These are phyloP conservation scores for Anabas testudineus DNA, from an alignment of 2,797 vertebrate genomes.

Conservation along the genomic window DNA sequence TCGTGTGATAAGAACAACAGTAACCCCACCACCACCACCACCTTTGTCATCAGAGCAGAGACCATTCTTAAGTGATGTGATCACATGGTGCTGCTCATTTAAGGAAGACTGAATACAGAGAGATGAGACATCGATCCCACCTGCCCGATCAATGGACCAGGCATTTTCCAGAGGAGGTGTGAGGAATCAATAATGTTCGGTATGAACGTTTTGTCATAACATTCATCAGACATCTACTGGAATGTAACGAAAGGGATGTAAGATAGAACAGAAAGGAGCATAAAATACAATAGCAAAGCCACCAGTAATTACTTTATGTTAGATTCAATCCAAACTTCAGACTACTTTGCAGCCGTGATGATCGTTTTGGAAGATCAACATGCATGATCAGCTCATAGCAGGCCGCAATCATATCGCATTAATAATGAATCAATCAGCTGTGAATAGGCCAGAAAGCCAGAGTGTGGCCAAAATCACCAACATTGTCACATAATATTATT, in stretches of 20 bases:
- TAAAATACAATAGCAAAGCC: conserved; percentile 11
- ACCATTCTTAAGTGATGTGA: conserved; percentile 70
- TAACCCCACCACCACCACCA: conserved; percentile 47
- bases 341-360: background rate
- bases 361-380: too few relatives aligned
- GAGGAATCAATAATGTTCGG: conserved; percentile 75
- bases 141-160: conserved; percentile 69
- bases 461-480: conserved; percentile 33
- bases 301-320: background rate
- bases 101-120: conserved; percentile 77
- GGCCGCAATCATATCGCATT: background rate
- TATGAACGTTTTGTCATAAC: conserved; percentile 74
- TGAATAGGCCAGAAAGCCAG: background rate
- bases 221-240: conserved; percentile 72
- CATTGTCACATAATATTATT: conserved; percentile 57
- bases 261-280: conserved; percentile 21
- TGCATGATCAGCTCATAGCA: background rate
- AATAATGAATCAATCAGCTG: background rate
- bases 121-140: conserved; percentile 81
- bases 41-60: conserved; percentile 54
- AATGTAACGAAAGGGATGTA: conserved; percentile 56
- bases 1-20: conserved; percentile 49
- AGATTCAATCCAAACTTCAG: background rate
- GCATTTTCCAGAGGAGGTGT: conserved; percentile 67
- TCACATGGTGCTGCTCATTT: conserved; percentile 74